These are phyloP conservation scores for Daphoenositta chrysoptera DNA, from an alignment of 2,113 vertebrate genomes.

Conservation along the genomic window DNA sequence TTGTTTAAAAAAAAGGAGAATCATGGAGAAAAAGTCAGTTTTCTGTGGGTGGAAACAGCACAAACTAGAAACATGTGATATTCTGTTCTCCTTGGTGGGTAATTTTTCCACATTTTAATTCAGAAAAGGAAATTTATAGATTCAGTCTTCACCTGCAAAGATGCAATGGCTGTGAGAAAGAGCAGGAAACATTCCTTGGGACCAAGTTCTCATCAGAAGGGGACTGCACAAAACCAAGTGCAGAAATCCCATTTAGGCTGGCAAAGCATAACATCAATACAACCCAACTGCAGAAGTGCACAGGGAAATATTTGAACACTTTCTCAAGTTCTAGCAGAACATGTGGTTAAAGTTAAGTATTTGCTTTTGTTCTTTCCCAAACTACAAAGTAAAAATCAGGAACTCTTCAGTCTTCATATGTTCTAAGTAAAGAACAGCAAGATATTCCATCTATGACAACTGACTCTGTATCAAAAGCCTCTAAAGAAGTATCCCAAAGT, in stretches of 20 bases:
- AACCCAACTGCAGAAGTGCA: neutral
- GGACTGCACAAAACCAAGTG: neutral
- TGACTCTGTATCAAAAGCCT: neutral
- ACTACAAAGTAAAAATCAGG: neutral
- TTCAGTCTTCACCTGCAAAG: neutral
- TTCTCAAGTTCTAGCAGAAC: neutral
- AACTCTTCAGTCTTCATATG: neutral
- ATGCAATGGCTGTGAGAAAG: neutral
- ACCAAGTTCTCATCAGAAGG: neutral
- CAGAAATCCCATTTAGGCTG: neutral
- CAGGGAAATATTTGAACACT: neutral
- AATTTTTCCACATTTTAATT: neutral
- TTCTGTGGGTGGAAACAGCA: neutral
- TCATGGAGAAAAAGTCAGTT: neutral
- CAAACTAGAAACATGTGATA: neutral
- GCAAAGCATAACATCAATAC: neutral
- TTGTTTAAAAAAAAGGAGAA: neutral
- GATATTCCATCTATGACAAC: neutral
- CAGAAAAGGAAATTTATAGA: neutral
- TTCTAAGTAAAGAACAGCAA: neutral
- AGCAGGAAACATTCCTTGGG: neutral
- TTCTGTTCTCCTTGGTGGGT: neutral
- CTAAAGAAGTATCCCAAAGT: neutral
- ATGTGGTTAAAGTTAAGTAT: conserved; percentile 1
- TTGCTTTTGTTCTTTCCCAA: neutral